Conservation (phyloP, 2,113 vertebrate species). For the Cololabis saira region DNA sequence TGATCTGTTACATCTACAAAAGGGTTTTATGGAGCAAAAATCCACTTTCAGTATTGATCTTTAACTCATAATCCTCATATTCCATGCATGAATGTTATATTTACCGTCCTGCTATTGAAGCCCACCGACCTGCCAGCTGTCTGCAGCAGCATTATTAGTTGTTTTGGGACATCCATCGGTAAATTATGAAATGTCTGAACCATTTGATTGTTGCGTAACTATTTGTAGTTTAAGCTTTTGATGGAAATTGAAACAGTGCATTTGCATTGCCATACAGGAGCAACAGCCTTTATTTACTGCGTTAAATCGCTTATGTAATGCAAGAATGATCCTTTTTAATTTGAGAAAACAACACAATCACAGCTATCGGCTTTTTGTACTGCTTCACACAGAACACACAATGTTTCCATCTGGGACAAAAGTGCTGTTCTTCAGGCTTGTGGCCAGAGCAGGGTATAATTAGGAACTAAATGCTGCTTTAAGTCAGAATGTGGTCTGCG, state of each 20-base stretch:
- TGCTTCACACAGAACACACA: slow-evolving; percentile 64
- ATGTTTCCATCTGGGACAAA: slow-evolving; percentile 83
- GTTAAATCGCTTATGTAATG: slow-evolving; percentile 66
- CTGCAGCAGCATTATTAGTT: slow-evolving; percentile 17
- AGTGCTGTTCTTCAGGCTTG: slow-evolving; percentile 74
- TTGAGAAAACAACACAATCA: slow-evolving; percentile 48
- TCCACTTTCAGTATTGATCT: slow-evolving; percentile 31
- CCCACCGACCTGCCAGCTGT: slow-evolving; percentile 4
- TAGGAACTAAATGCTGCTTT: slow-evolving; percentile 84
- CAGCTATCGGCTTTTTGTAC: slow-evolving; percentile 36
- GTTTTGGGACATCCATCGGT: slow-evolving; percentile 48
- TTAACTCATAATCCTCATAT: slow-evolving; percentile 49
- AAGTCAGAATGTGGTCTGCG: slow-evolving; percentile 82
- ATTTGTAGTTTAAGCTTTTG: slow-evolving; percentile 51
- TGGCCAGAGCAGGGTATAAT: slow-evolving; percentile 81
- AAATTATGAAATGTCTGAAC: slow-evolving; percentile 44
- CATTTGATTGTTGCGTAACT: slow-evolving; percentile 57
- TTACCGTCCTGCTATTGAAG: slow-evolving; percentile 1
- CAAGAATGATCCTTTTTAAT: slow-evolving; percentile 47
- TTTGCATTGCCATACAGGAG: slow-evolving; percentile 35
- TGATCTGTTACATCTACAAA: slow-evolving; percentile 36
- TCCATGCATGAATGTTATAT: slow-evolving; percentile 19
- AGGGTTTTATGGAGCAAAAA: slow-evolving; percentile 27
- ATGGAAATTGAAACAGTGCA: slow-evolving; percentile 63
- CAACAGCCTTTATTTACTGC: slow-evolving; percentile 9